Evolutionary conservation across 53 echinoderm and acorn worm genomes (phyloP), one percentile per base, ranked within the genome.

Genomic region (Stichopus horrens): DNA sequence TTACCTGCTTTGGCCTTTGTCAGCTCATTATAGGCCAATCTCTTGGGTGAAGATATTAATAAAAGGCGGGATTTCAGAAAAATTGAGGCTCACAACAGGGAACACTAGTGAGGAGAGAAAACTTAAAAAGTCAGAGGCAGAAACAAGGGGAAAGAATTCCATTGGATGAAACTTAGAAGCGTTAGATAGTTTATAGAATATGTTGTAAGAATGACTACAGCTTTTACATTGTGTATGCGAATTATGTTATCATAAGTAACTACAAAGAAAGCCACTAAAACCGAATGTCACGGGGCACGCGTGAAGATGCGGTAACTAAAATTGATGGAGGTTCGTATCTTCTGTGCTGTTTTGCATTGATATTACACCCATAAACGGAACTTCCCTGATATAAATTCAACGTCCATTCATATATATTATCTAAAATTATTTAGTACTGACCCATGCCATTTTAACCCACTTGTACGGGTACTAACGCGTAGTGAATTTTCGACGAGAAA

Each of bases 1-100:
- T 85, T 85, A 85, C 85, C 85, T 85, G 85, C 85, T 85, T 85
- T 85, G 85, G 85, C 85, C 85, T 85, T 85, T 85, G 85, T 85
- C 65, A 85, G 85, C 85, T 85, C 85, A 85, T 85, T 85, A 85
- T 67, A 63, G 85, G 85, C 65, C 85, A 85, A 66, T 85, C 85
- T 85, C 85, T 63, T 18, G 85, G 68, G 85, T 65, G 68, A 63
- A 85, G 63, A 85, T 85, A 85, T 85, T 85, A 85, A 85, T 85
- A 85, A 85, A 85, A 85, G 85, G 85, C 85, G 85, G 85, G 85
- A 85, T 85, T 85, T 85, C 85, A 85, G 85, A 85, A 85, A 85
- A 85, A 85, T 66, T 85, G 85, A 59, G 85, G 85, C 85, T 85
- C 85, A 85, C 85, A 23, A 67, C 67, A 67, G 85, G 85, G 85